Evolutionary conservation across 2,888 invertebrate species (phyloP), one percentile per base, ranked within the genome.

Genomic region (Eumerus sabulonum): DNA sequence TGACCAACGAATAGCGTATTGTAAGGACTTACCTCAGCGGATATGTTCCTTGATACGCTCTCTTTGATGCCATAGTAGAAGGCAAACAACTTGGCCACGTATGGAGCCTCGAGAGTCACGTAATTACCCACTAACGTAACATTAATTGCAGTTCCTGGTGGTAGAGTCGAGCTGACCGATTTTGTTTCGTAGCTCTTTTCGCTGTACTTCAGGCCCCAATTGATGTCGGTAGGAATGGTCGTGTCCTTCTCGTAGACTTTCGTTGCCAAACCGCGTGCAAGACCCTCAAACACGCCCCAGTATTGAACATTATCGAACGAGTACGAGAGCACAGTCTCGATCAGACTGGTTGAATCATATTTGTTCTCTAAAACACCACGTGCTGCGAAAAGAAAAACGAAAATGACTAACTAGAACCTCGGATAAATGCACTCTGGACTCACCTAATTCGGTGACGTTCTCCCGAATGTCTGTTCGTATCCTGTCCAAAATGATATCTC

Each of bases 101-200:
- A 96, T 35, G 94, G 94, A 0, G 93, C 91, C 83, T 96, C 95
- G 62, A 92, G 90, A 74, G 93, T 93, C 0, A 94, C 93, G 84
- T 92, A 91, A 85, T 94, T 93, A 1, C 94, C 96, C 59, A 90
- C 90, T 14, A 96, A 90, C 0, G 94, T 95, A 0, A 96, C 94
- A 86, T 96, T 96, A 57, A 95, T 93, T 1, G 93, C 95, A 0
- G 96, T 96, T 27, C 94, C 95, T 2, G 94, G 93, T 86, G 93
- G 92, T 66, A 96, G 88, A 84, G 91, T 91, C 74, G 93, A 91
- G 85, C 93, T 92, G 14, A 94, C 90, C 44, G 87, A 85, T 66
- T 89, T 88, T 11, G 86, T 87, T 83, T 92, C 92, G 81, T 90
- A 91, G 16, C 90, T 88, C 57, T 90, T 90, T 53, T 91, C 90